Percentiles rank a stretch among this genome's conserved stretches.
Evolutionary conservation across 2,797 vertebrate genomes (phyloP).

Genomic region (Enteromius afrohamiltoni): DNA sequence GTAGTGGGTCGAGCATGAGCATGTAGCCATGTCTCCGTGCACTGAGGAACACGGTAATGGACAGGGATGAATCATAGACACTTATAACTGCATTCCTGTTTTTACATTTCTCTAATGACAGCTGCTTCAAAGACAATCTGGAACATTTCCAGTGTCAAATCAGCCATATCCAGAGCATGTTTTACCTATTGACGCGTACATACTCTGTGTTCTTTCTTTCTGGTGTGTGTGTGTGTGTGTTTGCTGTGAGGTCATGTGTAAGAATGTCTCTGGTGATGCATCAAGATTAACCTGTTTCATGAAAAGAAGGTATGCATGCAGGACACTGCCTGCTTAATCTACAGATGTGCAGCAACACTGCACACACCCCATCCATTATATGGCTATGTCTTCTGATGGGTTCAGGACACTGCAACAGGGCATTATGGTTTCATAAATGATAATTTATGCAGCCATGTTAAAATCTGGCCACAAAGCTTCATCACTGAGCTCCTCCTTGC

Average conservation of each 20-base stretch:
- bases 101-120: constrained; percentile 87
- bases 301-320: constrained; percentile 31
- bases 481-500: constrained; percentile 74
- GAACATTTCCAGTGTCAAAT: constrained; percentile 75
- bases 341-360: constrained; percentile 44
- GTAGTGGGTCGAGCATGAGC: constrained; percentile 71
- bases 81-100: constrained; percentile 92
- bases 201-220: constrained; percentile 13
- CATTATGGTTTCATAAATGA: constrained; percentile 79
- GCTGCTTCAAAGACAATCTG: constrained; percentile 87
- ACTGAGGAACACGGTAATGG: constrained; percentile 86
- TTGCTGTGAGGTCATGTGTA: constrained; percentile 40
- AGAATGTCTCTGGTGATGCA: constrained; percentile 40
- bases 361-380: constrained; percentile 50
- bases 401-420: constrained; percentile 71
- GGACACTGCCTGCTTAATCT: constrained; percentile 17
- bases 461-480: constrained; percentile 76
- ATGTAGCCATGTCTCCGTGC: constrained; percentile 83
- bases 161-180: constrained; percentile 79
- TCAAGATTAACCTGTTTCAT: constrained; percentile 43
- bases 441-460: constrained; percentile 77
- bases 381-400: constrained; percentile 52
- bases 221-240: constrained; percentile 3
- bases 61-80: constrained; percentile 87
- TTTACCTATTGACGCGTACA: constrained; percentile 42